These are phyloP conservation scores for Drosophila nigricruria DNA, from an alignment of 2,888 invertebrate genomes.

Conservation along the genomic window DNA sequence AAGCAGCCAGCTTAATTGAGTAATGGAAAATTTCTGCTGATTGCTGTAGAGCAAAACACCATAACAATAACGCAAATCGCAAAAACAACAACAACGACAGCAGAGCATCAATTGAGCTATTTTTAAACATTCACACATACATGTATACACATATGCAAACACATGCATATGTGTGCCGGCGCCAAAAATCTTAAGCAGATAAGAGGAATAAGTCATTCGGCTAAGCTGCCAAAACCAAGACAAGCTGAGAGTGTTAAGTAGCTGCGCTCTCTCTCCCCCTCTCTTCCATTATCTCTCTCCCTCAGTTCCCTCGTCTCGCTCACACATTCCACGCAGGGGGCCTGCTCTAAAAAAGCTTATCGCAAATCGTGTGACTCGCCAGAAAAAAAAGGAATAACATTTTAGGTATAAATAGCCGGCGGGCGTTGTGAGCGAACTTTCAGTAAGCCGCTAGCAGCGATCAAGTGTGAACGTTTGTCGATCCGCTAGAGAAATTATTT, in stretches of 20 bases:
- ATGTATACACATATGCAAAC: neutral
- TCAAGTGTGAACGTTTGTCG: constrained; percentile 53
- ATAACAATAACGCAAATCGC: constrained; percentile 27
- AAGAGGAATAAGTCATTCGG: constrained; percentile 30
- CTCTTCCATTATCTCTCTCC: neutral
- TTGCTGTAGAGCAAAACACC: constrained; percentile 22
- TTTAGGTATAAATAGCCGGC: constrained; percentile 59
- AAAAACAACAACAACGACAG: constrained; percentile 20
- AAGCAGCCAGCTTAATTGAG: constrained; percentile 50
- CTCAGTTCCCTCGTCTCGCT: neutral
- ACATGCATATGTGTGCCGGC: neutral
- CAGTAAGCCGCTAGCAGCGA: constrained; percentile 56
- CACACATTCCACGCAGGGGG: constrained; percentile 32
- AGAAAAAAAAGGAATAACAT: constrained; percentile 3
- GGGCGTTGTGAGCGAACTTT: constrained; percentile 42
- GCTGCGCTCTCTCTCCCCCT: neutral
- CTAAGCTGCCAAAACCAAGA: constrained; percentile 37
- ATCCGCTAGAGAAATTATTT: neutral
- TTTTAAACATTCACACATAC: constrained; percentile 16
- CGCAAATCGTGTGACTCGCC: constrained; percentile 28
- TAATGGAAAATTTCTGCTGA: constrained; percentile 66
- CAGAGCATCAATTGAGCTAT: constrained; percentile 39
- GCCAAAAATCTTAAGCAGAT: constrained; percentile 34
- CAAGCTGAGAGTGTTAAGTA: neutral
- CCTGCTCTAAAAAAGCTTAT: constrained; percentile 44